A percentile compares a stretch with the other conserved stretches of the same genome.
Conservation (phyloP, 2,797 vertebrate genomes). For the Coreius guichenoti region DNA sequence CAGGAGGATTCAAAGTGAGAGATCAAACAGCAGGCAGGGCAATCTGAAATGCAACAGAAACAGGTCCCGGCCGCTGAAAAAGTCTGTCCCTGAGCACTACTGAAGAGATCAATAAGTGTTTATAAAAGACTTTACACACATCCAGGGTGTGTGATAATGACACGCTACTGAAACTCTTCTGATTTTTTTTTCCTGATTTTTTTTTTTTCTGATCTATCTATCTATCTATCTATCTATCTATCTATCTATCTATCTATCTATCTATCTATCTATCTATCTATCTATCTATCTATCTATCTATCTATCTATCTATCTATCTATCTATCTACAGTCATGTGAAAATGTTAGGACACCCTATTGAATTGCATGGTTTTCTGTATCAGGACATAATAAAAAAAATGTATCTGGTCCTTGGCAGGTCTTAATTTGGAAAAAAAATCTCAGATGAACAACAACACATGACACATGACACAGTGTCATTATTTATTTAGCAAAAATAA, state of each 20-base stretch:
- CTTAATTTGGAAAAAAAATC: no score
- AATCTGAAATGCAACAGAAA: constrained; percentile 16
- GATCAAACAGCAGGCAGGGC: constrained; percentile 25
- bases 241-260: neutral
- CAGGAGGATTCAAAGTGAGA: constrained; percentile 36
- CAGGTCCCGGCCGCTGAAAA: neutral
- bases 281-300: neutral
- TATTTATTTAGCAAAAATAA: no score
- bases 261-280: neutral
- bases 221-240: neutral
- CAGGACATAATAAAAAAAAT: no score
- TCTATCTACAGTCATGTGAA: no score
- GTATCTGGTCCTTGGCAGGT: no score
- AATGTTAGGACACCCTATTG: no score
- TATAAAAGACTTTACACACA: constrained; percentile 18
- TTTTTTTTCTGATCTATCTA: no score
- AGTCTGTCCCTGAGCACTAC: constrained; percentile 10
- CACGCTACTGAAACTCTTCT: constrained; percentile 14
- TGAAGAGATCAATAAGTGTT: constrained; percentile 40
- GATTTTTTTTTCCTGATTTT: neutral
- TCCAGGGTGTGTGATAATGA: constrained; percentile 35
- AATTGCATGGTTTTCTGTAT: no score
- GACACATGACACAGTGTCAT: no score
- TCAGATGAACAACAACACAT: no score
- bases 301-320: neutral